A percentile compares a stretch with the other conserved stretches of the same genome.
These are phyloP conservation scores for Percopsis transmontana DNA, from an alignment of 2,113 vertebrate genomes.

Conservation along the genomic window DNA sequence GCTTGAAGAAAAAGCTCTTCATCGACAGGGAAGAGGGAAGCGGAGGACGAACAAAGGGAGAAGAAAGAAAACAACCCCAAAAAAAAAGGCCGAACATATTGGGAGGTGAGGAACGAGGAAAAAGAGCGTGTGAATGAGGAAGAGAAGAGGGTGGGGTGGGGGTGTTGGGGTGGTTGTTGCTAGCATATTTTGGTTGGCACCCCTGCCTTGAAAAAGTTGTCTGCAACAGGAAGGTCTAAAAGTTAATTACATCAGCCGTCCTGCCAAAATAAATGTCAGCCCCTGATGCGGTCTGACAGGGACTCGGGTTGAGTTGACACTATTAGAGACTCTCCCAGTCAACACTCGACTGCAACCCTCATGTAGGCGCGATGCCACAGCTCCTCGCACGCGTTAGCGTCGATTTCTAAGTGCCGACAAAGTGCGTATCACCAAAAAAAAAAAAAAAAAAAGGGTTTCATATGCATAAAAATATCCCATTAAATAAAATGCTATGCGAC, in stretches of 20 bases:
- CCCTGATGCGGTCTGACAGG: conserved; percentile 59
- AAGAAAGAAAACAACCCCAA: conserved; percentile 16
- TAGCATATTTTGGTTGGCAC: conserved; percentile 69
- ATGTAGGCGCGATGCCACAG: conserved; percentile 9
- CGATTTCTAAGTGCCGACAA: not conserved
- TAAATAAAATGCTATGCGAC: no score
- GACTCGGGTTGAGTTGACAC: conserved; percentile 39
- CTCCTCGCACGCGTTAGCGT: conserved; percentile 45
- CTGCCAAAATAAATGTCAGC: conserved; percentile 72
- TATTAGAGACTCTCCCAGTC: conserved; percentile 52
- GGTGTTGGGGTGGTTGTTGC: conserved; percentile 35
- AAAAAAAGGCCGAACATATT: conserved; percentile 29
- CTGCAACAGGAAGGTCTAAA: conserved; percentile 67
- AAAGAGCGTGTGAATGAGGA: conserved; percentile 39
- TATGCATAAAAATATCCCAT: no score
- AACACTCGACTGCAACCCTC: not conserved
- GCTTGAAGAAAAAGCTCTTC: conserved; percentile 14
- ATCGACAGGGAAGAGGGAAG: conserved; percentile 22
- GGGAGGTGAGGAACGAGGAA: conserved; percentile 25
- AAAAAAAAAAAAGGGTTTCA: not conserved
- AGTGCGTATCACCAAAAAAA: not conserved
- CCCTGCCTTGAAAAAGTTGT: conserved; percentile 60
- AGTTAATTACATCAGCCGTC: conserved; percentile 74
- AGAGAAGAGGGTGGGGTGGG: conserved; percentile 47
- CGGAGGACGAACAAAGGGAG: not conserved